Percentiles rank a stretch among this genome's conserved stretches.
Evolutionary conservation across 2,113 vertebrate species (phyloP).

Genomic region (Macquaria ambigua): DNA sequence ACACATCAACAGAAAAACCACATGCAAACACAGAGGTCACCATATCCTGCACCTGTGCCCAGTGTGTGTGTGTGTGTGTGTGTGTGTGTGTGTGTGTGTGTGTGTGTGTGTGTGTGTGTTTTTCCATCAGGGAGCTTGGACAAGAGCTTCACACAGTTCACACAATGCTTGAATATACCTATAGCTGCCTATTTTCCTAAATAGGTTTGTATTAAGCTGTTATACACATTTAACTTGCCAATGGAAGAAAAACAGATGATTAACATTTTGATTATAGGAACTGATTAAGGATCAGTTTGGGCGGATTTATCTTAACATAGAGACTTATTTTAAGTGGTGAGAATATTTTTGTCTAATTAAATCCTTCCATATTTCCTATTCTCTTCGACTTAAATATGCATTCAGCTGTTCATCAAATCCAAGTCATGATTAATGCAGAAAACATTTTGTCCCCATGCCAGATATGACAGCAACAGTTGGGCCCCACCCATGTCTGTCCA

Average conservation of each 20-base stretch:
- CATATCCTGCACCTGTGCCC: constrained; percentile 37
- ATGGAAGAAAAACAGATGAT: neutral
- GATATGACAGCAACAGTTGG: constrained; percentile 95
- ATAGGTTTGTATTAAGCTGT: neutral
- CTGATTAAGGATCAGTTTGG: neutral
- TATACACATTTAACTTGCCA: neutral
- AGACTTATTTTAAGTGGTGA: too few species aligned
- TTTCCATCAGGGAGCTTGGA: neutral
- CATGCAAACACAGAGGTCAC: constrained; percentile 38
- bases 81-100: neutral
- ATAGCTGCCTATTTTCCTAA: neutral
- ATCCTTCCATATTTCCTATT: neutral
- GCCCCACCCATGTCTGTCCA: constrained; percentile 92
- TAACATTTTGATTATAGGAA: neutral
- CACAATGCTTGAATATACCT: neutral
- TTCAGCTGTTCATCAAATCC: neutral
- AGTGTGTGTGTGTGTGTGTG: constrained; percentile 12
- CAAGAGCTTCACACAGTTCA: neutral
- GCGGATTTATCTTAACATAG: neutral
- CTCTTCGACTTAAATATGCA: neutral
- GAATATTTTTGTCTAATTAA: neutral
- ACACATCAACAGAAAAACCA: constrained; percentile 8
- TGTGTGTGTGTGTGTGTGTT: neutral
- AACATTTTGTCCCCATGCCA: constrained; percentile 61
- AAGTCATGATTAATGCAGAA: neutral